Evolutionary conservation across 1,140 invertebrate genomes (phyloP).

Genomic region (Tribolium castaneum): DNA sequence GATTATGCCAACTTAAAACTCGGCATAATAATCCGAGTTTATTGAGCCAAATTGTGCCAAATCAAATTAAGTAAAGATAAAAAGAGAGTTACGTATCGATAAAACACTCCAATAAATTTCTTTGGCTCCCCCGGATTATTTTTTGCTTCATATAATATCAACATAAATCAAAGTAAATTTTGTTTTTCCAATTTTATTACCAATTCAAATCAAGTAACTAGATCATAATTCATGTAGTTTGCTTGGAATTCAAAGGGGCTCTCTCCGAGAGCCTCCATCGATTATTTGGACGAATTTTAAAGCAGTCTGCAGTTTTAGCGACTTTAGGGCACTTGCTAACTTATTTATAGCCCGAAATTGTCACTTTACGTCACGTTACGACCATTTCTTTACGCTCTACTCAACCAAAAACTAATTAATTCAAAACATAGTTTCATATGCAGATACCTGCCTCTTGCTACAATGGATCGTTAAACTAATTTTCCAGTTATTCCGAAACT

Average conservation of each 20-base stretch:
- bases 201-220: slow-evolving; percentile 60
- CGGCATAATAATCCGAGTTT: slow-evolving; percentile 10
- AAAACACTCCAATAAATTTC: slow-evolving; percentile 46
- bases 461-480: slow-evolving; percentile 26
- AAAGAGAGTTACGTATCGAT: slow-evolving; percentile 37
- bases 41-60: slow-evolving; percentile 6
- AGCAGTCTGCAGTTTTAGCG: slow-evolving; percentile 19
- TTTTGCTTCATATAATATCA: slow-evolving; percentile 55
- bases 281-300: slow-evolving; percentile 43
- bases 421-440: slow-evolving; percentile 31
- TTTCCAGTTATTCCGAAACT: slow-evolving; percentile 22
- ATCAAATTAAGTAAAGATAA: slow-evolving; percentile 35
- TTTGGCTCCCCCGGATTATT: slow-evolving; percentile 44
- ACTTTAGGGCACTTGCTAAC: slow-evolving; percentile 18
- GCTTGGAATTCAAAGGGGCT: slow-evolving; percentile 54
- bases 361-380: not conserved
- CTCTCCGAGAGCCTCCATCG: slow-evolving; percentile 47
- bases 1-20: slow-evolving; percentile 2
- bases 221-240: slow-evolving; percentile 57
- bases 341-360: slow-evolving; percentile 17
- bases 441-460: slow-evolving; percentile 25
- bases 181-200: slow-evolving; percentile 58
- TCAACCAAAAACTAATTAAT: slow-evolving; percentile 9
- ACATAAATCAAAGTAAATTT: slow-evolving; percentile 55
- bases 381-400: too few relatives aligned